Conservation (phyloP, 2,888 invertebrate genomes). For the Orchesella flavescens region DNA sequence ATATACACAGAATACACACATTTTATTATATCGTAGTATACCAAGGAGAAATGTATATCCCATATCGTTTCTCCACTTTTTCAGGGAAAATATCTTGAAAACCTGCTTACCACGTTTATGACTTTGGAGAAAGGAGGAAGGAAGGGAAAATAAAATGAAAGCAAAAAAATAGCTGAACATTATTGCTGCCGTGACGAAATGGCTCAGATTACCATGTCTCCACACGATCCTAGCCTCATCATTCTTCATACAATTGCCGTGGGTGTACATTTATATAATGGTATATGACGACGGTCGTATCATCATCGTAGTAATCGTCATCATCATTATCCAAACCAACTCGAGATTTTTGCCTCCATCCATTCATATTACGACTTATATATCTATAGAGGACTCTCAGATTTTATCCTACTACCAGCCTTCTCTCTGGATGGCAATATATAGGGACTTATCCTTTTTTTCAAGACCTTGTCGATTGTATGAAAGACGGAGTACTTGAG, state of each 20-base stretch:
- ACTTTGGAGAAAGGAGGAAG: constrained; percentile 48
- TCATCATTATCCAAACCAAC: constrained; percentile 57
- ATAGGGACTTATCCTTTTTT: constrained; percentile 24
- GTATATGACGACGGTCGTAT: constrained; percentile 53
- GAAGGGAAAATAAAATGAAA: constrained; percentile 46
- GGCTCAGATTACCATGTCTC: constrained; percentile 72
- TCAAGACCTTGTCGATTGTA: constrained; percentile 2
- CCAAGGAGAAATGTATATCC: constrained; percentile 22
- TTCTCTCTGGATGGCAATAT: not conserved
- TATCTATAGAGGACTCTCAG: not conserved
- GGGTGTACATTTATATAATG: constrained; percentile 57
- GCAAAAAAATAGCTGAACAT: constrained; percentile 60
- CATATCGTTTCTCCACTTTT: constrained; percentile 33
- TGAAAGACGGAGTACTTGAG: not conserved
- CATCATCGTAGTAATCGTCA: constrained; percentile 58
- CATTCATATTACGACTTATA: not conserved
- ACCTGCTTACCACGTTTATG: constrained; percentile 57
- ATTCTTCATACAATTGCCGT: constrained; percentile 69
- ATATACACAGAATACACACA: no score
- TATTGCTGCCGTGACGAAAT: constrained; percentile 72
- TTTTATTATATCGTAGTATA: not conserved
- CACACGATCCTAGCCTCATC: constrained; percentile 71
- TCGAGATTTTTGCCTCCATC: constrained; percentile 34
- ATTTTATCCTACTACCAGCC: not conserved
- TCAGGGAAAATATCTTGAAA: constrained; percentile 52